phyloP scores from a whole-genome alignment of 2,888 invertebrate genomes.

The Pyrrhosoma nymphula region DNA sequence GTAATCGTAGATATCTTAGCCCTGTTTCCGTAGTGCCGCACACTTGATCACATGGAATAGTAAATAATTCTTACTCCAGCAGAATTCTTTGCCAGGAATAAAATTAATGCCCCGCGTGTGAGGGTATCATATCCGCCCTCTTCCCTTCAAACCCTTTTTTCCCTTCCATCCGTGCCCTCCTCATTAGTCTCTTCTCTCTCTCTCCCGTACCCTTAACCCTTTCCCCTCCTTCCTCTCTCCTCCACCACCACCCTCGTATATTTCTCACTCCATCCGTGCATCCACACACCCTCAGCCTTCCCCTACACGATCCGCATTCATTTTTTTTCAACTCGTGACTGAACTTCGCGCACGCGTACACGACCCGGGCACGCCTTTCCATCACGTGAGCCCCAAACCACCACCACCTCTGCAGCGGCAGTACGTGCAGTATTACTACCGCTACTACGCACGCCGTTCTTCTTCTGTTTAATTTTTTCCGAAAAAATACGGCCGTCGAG shows the following conservation, averaged over 20 bases:
- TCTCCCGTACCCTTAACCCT: neutral
- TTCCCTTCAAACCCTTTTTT: neutral
- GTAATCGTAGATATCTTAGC: too few species aligned
- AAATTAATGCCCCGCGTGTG: neutral
- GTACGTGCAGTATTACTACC: neutral
- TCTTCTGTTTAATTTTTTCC: neutral
- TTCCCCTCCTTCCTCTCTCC: neutral
- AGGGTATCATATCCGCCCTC: neutral
- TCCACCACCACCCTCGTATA: neutral
- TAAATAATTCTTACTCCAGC: too few species aligned
- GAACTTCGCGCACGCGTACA: neutral
- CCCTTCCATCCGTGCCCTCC: neutral
- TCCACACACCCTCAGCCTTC: neutral
- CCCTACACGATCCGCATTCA: neutral
- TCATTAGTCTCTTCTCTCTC: neutral
- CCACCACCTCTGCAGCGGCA: neutral
- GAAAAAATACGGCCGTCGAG: neutral
- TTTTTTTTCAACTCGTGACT: slow-evolving; percentile 24
- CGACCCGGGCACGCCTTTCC: neutral
- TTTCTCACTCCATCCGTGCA: neutral
- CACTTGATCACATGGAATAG: too few species aligned
- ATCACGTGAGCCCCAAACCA: neutral
- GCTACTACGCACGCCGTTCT: neutral
- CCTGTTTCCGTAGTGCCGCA: too few species aligned
- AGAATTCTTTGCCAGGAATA: neutral